Evolutionary conservation across 2,113 vertebrate species (phyloP), one percentile per base, ranked within the genome.

Genomic region (Stictonetta naevosa): DNA sequence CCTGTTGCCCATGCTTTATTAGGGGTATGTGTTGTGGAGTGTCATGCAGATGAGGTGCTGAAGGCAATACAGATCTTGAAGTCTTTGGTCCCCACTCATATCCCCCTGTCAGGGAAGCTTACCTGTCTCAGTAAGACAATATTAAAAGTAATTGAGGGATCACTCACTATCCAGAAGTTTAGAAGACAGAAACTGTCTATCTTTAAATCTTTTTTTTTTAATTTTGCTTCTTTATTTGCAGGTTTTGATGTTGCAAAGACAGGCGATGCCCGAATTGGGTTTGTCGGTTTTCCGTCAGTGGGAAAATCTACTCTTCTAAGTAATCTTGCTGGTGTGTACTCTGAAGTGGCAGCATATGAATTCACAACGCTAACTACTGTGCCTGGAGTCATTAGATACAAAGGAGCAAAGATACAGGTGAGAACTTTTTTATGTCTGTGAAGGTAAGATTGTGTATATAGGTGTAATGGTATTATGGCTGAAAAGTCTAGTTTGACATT

Each of bases 231-330:
- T n/a, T 82, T 52, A 19, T 84, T 92, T 95, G 79, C 85, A 99
- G 99, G 99, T 93, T 99, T 99, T 88, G 99, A 99, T 78, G 99
- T 99, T 60, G 99, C 99, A 21, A 99, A 99, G 98, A 99, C 99
- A 0, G 99, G 99, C 21, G 99, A 99, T 95, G 99, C 99, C 36
- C 98, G 99, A 53, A 98, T 99, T 63, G 99, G 99, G n/a, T 99
- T 99, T 94, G 99, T 99, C 64, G 99, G 99, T 38, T 99, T 99
- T 96, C 99, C 99, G 3, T 99, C 99, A 15, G 99, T 99, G 88
- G 99, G 99, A 63, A 99, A 99, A 95, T 99, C 99, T 15, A 99
- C 99, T 13, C 97, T 99, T 92, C 98, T 99, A 2, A 99, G 99
- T 97, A 99, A 99, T 97, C 98, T 99, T 63, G 99, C 99, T 63